These are phyloP conservation scores for Torymus aiolomorphi DNA, from an alignment of 2,888 invertebrate genomes.

Conservation along the genomic window DNA sequence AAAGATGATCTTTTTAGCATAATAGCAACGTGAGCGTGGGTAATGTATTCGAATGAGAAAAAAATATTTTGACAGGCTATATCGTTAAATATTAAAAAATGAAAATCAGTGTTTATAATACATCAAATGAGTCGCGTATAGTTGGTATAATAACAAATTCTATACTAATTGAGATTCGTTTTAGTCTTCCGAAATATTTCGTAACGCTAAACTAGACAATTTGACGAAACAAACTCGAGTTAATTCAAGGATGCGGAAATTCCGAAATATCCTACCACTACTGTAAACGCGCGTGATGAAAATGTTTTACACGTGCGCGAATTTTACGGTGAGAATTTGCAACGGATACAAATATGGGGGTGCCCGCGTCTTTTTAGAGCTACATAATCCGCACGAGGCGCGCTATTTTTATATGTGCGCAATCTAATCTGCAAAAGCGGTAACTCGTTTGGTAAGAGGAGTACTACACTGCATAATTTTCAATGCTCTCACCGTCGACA, in stretches of 20 bases:
- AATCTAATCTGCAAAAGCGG: constrained; percentile 32
- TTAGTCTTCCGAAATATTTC: too few relatives aligned
- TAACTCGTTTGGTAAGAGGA: constrained; percentile 10
- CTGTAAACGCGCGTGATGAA: not conserved
- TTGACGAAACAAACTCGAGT: not conserved
- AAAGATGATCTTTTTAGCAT: too few relatives aligned
- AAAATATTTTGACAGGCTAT: too few relatives aligned
- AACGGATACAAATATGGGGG: constrained; percentile 20
- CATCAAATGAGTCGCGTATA: too few relatives aligned
- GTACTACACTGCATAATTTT: not conserved
- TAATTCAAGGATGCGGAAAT: constrained; percentile 13
- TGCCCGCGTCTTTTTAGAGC: constrained; percentile 23
- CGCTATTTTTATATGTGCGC: constrained; percentile 23
- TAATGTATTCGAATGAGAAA: too few relatives aligned
- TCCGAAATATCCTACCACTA: not conserved
- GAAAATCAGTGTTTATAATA: too few relatives aligned
- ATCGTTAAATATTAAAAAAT: too few relatives aligned
- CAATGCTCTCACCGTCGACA: not conserved
- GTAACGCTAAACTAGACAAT: too few relatives aligned
- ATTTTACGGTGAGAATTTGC: constrained; percentile 23
- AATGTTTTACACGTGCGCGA: constrained; percentile 11
- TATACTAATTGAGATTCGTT: too few relatives aligned
- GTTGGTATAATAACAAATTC: too few relatives aligned
- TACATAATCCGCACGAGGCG: not conserved
- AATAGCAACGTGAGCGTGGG: too few relatives aligned